phyloP scores from a whole-genome alignment of 2,113 vertebrate genomes.

The Nesogale talazaci region DNA sequence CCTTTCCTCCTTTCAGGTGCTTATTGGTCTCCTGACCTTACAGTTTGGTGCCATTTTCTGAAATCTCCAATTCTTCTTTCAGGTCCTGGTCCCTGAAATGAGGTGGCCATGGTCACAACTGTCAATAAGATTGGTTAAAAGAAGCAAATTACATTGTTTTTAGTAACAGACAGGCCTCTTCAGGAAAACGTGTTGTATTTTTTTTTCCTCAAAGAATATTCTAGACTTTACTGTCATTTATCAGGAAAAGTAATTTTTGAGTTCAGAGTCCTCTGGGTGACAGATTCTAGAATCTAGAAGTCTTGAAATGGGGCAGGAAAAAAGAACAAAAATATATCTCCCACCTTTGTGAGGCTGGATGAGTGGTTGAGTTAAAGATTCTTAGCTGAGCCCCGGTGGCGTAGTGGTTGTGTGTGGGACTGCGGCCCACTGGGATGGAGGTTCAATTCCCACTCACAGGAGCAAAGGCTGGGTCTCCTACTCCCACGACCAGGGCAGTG shows the following conservation, averaged over 20 bases:
- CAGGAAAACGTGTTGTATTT: not conserved
- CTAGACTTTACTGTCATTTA: not conserved
- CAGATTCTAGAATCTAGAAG: not conserved
- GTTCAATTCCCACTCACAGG: too few relatives aligned
- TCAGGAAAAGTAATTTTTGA: not conserved
- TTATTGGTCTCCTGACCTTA: not conserved
- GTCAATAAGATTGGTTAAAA: constrained; percentile 32
- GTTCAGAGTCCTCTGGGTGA: not conserved
- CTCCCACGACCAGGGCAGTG: too few relatives aligned
- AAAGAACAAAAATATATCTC: not conserved
- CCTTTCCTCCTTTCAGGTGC: not conserved
- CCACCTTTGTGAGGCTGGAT: not conserved
- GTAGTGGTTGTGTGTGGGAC: too few relatives aligned
- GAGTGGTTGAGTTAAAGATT: not conserved
- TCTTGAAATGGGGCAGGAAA: not conserved
- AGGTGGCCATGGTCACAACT: not conserved
- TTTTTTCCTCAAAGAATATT: constrained; percentile 11
- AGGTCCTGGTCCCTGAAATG: not conserved
- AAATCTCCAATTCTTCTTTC: not conserved
- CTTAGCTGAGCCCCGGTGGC: too few relatives aligned
- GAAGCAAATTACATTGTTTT: constrained; percentile 9
- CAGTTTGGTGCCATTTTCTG: constrained; percentile 14
- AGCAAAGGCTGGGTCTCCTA: too few relatives aligned
- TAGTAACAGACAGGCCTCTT: not conserved
- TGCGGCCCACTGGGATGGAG: too few relatives aligned